Percentiles rank a stretch among this genome's conserved stretches.
Conservation (phyloP, 2,797 vertebrate genomes). For the Erethizon dorsatum region DNA sequence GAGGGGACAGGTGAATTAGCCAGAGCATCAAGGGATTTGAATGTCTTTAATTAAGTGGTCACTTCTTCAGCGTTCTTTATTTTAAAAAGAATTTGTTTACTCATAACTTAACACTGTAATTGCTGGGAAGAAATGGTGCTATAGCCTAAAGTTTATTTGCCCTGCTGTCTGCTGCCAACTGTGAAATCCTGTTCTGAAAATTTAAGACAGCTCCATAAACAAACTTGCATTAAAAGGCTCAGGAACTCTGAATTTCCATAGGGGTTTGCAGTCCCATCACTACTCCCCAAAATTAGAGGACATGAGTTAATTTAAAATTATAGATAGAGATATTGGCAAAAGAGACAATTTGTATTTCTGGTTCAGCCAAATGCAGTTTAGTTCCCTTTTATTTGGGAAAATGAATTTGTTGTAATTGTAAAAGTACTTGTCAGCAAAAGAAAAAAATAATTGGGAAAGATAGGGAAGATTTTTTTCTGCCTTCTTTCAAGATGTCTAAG, state of each 20-base stretch:
- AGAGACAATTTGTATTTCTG: slow-evolving; percentile 52
- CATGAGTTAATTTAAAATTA: slow-evolving; percentile 19
- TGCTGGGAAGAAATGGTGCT: slow-evolving; percentile 46
- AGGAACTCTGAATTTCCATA: neutral
- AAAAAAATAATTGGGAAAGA: slow-evolving; percentile 53
- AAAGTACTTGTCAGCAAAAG: slow-evolving; percentile 43
- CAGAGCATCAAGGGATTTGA: slow-evolving; percentile 70
- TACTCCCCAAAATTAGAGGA: slow-evolving; percentile 46
- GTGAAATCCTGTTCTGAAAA: slow-evolving; percentile 9
- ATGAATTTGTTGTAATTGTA: slow-evolving; percentile 13
- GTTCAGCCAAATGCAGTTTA: neutral
- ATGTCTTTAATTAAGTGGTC: slow-evolving; percentile 72
- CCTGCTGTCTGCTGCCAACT: neutral
- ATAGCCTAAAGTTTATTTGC: neutral
- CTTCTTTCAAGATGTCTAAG: neutral
- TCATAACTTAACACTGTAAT: slow-evolving; percentile 71
- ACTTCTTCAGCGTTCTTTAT: slow-evolving; percentile 47
- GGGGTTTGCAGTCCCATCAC: neutral
- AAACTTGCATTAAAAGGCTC: neutral
- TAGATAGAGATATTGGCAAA: neutral
- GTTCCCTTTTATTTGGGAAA: slow-evolving; percentile 65
- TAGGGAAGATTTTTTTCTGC: neutral
- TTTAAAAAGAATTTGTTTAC: neutral
- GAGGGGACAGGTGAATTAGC: slow-evolving; percentile 74
- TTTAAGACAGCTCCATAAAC: slow-evolving; percentile 42